Evolutionary conservation across 1,140 invertebrate species (phyloP).

Genomic region (Cephus cinctus): DNA sequence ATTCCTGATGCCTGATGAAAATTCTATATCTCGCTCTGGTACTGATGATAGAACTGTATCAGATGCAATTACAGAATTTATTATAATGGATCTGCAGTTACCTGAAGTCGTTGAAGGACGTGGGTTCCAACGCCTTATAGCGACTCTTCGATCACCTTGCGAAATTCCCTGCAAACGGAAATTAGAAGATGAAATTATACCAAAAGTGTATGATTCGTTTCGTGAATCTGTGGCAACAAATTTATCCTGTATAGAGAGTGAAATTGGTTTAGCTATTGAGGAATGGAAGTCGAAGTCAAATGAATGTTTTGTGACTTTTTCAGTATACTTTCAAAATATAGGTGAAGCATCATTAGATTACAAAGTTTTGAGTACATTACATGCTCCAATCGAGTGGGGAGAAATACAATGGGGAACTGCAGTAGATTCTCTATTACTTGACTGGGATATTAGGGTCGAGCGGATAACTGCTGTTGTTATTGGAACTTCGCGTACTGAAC

Average conservation of each 20-base stretch:
- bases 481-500: constrained; percentile 42
- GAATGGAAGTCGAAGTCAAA: constrained; percentile 55
- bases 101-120: constrained; percentile 56
- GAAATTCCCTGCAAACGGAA: constrained; percentile 58
- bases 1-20: constrained; percentile 40
- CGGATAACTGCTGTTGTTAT: constrained; percentile 54
- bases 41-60: constrained; percentile 45
- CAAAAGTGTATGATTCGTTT: constrained; percentile 53
- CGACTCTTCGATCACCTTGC: constrained; percentile 55
- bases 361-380: constrained; percentile 45
- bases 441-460: constrained; percentile 52
- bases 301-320: constrained; percentile 51
- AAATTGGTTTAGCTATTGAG: constrained; percentile 54
- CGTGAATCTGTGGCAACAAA: constrained; percentile 43
- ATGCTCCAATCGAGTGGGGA: constrained; percentile 44
- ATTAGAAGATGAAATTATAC: constrained; percentile 56
- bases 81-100: constrained; percentile 54
- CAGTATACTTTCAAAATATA: constrained; percentile 53
- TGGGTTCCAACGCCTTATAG: constrained; percentile 56
- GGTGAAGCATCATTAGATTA: constrained; percentile 42
- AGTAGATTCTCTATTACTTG: constrained; percentile 47
- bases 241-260: constrained; percentile 35
- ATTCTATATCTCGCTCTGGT: constrained; percentile 20
- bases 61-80: constrained; percentile 54
- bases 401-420: constrained; percentile 45